Evolutionary conservation across 1,140 invertebrate genomes (phyloP), one percentile per base, ranked within the genome.

Genomic region (Drosophila burlai): DNA sequence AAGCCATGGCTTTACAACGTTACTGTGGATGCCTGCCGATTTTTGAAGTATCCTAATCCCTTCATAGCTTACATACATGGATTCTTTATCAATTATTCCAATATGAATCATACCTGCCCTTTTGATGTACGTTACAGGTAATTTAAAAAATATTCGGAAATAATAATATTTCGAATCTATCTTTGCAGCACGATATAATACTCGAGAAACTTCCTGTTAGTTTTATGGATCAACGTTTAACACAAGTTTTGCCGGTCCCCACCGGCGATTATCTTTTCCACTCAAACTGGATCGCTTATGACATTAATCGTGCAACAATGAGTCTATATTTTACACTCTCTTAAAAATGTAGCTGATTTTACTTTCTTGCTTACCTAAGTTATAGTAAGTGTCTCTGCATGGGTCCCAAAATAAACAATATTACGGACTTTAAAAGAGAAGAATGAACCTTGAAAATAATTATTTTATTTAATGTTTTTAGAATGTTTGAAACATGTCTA

Each of bases 1-100:
- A 65, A 38, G 11, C 69, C 60, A 0, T 76, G 62, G n/a, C 38
- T 76, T 1, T 76, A 76, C 11, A 76, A 76, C 10, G 11, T 65
- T 15, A 74, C 69, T 3, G 18, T 50, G 3, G 71, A 76, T 16
- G 69, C 45, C 6, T 76, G 69, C 10, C 63, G 50, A 13, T 38
- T 64, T 9, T 10, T 76, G 0, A 57, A 18, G 9, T 1, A 57
- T 40, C 45, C n/a, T 3, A 76, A 76, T 11, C 69, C 24, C 2
- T 10, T 76, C 4, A 15, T 9, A 5, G 21, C 3, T 0, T 63
- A 16, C 26, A 10, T 64, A 4, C 7, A 75, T 31, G n/a, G 18
- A 4, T 15, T 72, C 6, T 66, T 71, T 11, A 4, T 2, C 1
- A 0, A 18, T 9, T 11, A 26, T 11, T 71, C 66, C 15, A 74